These are phyloP conservation scores for Eretmochelys imbricata DNA, from an alignment of 2,113 vertebrate species.

Conservation along the genomic window DNA sequence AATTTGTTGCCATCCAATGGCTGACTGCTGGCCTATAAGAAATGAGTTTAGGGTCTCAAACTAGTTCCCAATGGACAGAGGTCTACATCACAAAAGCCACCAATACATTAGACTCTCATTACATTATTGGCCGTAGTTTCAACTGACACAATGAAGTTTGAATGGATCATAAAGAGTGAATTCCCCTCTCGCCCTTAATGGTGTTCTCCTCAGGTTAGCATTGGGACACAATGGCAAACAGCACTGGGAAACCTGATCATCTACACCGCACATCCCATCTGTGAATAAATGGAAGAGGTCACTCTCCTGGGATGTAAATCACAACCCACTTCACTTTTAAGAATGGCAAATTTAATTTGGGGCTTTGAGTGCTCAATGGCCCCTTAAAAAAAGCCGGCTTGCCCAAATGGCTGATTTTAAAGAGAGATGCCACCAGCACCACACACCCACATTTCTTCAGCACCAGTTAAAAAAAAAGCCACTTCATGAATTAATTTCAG, in stretches of 20 bases:
- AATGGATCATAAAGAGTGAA: background rate
- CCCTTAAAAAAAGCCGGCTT: background rate
- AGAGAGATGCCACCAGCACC: background rate
- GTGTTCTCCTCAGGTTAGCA: too few relatives aligned
- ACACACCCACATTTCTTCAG: background rate
- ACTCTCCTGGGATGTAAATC: background rate
- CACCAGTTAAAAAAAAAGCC: background rate
- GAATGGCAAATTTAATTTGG: background rate
- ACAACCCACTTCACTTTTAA: background rate
- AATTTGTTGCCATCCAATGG: background rate
- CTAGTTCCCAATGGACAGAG: background rate
- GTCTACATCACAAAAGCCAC: background rate
- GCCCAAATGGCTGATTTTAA: background rate
- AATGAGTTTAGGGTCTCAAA: background rate
- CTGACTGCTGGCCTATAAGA: background rate
- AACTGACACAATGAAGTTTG: background rate
- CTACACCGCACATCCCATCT: background rate
- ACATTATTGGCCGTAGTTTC: background rate
- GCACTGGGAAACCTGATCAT: rapidly evolving
- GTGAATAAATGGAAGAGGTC: background rate
- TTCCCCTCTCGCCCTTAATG: background rate
- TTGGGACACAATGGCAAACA: background rate
- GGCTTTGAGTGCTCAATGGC: background rate
- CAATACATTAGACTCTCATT: background rate
- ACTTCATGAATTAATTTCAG: background rate